Conservation (phyloP, 2,797 vertebrate species). For the Falco biarmicus region DNA sequence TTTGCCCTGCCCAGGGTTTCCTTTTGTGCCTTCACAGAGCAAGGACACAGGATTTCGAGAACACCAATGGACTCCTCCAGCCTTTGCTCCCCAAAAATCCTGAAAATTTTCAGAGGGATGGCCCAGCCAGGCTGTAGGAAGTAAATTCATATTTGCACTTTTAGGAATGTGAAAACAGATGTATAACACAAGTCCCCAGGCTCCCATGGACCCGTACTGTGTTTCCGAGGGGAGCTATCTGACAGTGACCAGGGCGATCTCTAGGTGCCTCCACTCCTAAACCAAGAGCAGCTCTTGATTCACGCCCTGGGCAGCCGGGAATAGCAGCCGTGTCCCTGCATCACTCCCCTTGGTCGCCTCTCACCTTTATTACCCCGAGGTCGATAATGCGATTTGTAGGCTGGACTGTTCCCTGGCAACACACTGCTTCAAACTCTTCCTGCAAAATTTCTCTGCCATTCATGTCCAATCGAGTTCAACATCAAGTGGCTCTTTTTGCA, state of each 20-base stretch:
- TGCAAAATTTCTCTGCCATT: constrained; percentile 65
- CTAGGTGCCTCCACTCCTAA: neutral
- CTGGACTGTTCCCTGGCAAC: constrained; percentile 73
- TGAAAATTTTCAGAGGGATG: neutral
- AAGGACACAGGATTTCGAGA: neutral
- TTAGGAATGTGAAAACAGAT: neutral
- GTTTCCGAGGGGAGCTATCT: rapidly evolving
- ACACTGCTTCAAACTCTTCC: constrained; percentile 46
- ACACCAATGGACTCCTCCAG: rapidly evolving
- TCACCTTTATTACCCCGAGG: constrained; percentile 14
- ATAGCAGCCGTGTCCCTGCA: constrained; percentile 28
- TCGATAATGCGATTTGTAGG: constrained; percentile 59
- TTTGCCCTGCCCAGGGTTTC: neutral
- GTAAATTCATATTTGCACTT: neutral
- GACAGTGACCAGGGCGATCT: rapidly evolving
- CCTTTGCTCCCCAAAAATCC: rapidly evolving
- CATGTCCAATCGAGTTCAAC: constrained; percentile 36
- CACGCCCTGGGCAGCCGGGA: neutral
- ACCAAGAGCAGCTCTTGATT: neutral
- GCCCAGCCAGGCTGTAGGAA: neutral
- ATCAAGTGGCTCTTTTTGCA: constrained; percentile 61
- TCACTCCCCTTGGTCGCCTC: constrained; percentile 26
- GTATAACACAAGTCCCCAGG: rapidly evolving
- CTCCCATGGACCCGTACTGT: neutral
- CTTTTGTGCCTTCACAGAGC: neutral